A percentile compares a stretch with the other conserved stretches of the same genome.
These are phyloP conservation scores for Tapera naevia DNA, from an alignment of 2,797 vertebrate genomes.

Conservation along the genomic window DNA sequence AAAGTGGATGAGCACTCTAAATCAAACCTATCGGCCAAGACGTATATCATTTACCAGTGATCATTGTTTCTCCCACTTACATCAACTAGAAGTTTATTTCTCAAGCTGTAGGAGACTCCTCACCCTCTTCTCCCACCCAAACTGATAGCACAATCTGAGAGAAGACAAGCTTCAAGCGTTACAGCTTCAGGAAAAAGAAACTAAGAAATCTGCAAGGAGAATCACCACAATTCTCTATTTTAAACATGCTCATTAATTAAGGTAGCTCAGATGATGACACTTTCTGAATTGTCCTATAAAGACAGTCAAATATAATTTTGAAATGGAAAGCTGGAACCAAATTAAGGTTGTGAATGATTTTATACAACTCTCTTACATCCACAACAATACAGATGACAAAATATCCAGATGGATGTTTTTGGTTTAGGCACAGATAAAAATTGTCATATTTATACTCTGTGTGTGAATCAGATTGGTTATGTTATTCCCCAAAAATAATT, in stretches of 20 bases:
- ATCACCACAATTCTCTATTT: neutral
- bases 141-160: neutral
- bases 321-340: neutral
- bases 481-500: neutral
- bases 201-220: neutral
- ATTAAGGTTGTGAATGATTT: neutral
- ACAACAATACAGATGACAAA: neutral
- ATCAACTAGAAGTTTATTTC: neutral
- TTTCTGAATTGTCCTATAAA: neutral
- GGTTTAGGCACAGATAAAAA: neutral
- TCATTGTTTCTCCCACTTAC: neutral
- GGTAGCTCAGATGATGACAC: neutral
- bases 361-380: neutral
- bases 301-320: neutral
- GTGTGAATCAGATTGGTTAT: neutral
- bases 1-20: neutral
- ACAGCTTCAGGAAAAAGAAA: neutral
- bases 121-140: neutral
- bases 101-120: neutral
- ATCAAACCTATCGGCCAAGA: neutral
- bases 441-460: neutral
- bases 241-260: neutral
- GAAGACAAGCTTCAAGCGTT: neutral
- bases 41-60: neutral
- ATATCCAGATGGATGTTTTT: neutral